These are phyloP conservation scores for Agrypnia vestita DNA, from an alignment of 1,140 invertebrate species.

Conservation along the genomic window DNA sequence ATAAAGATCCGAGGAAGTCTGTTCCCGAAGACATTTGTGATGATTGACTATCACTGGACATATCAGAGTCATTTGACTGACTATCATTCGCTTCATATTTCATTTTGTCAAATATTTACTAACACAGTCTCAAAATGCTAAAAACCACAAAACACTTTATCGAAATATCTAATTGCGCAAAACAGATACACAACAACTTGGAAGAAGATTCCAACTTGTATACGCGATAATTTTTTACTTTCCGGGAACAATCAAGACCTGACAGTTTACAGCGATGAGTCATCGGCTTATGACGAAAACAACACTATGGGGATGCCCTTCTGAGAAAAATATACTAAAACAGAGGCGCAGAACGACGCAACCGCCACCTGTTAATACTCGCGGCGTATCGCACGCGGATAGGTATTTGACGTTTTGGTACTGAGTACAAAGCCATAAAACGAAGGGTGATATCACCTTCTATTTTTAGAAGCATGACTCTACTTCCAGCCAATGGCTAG, in stretches of 20 bases:
- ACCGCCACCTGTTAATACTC: background rate
- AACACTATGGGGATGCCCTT: conserved; percentile 56
- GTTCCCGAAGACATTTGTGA: conserved; percentile 51
- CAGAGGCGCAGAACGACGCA: conserved; percentile 36
- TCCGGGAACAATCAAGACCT: conserved; percentile 28
- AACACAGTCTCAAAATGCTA: conserved; percentile 23
- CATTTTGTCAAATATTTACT: conserved; percentile 43
- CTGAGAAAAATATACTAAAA: conserved; percentile 46
- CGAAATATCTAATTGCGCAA: conserved; percentile 16
- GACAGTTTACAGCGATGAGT: conserved; percentile 45
- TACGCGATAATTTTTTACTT: conserved; percentile 36
- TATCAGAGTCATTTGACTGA: conserved; percentile 53
- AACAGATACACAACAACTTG: conserved; percentile 5
- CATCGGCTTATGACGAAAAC: conserved; percentile 51
- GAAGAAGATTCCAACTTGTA: conserved; percentile 17
- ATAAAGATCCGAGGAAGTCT: conserved; percentile 53
- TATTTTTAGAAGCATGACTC: conserved; percentile 52
- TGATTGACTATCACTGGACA: conserved; percentile 50
- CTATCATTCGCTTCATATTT: conserved; percentile 56
- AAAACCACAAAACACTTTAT: background rate
- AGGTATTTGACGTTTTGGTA: conserved; percentile 44
- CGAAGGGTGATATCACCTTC: conserved; percentile 55
- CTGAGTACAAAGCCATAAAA: conserved; percentile 28
- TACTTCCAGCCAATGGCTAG: conserved; percentile 47
- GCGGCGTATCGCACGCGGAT: background rate